Evolutionary conservation across 2,113 vertebrate genomes (phyloP).

Genomic region (Mirounga angustirostris): DNA sequence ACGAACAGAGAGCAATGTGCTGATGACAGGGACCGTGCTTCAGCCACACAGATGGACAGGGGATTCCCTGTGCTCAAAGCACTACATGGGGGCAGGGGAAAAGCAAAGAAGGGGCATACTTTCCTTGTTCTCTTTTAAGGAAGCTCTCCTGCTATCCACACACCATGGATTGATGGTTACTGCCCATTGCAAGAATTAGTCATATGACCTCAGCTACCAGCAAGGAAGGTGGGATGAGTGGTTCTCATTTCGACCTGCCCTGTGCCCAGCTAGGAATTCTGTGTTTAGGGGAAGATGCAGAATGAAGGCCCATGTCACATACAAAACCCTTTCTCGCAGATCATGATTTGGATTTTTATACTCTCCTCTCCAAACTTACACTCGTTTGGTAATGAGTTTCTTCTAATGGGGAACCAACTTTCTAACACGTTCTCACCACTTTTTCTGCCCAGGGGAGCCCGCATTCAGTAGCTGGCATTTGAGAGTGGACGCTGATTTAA

Average conservation of each 20-base stretch:
- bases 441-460: neutral
- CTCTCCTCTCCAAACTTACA: neutral
- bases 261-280: rapidly evolving
- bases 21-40: neutral
- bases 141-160: neutral
- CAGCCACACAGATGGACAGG: neutral
- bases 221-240: rapidly evolving
- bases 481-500: rapidly evolving
- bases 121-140: neutral
- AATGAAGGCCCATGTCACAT: no score
- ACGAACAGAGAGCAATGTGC: neutral
- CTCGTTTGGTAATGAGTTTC: neutral
- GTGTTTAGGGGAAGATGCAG: neutral
- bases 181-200: rapidly evolving
- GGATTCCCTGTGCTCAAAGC: no score
- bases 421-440: neutral
- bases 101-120: neutral
- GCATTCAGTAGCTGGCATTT: rapidly evolving
- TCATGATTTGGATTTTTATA: rapidly evolving
- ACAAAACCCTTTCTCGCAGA: no score
- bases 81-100: rapidly evolving
- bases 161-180: rapidly evolving
- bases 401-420: rapidly evolving
- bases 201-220: rapidly evolving
- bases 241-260: rapidly evolving